Evolutionary conservation across 2,888 invertebrate genomes (phyloP), one percentile per base, ranked within the genome.

Genomic region (Drosophila paracracens): DNA sequence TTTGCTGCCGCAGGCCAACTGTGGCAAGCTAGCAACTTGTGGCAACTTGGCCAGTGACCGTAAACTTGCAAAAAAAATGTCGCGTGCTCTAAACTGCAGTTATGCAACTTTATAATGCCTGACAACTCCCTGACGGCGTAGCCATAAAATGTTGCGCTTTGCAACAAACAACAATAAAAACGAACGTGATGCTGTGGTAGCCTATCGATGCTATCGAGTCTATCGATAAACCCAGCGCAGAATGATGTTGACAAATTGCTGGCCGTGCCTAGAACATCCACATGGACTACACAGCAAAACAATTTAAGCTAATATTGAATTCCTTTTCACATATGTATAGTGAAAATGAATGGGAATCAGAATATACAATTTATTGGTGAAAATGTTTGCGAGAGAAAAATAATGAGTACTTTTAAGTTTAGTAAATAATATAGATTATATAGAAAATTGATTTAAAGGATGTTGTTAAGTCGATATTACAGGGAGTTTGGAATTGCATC

Each of bases 21-120:
- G 61, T 60, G 53, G 58, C 66, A 70, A 53, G 43, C 60, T 57
- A 36, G 72, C 61, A 66, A 58, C 53, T 73, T 63, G 61, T 31
- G 38, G 60, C 74, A 35, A 29, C 50, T 50, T 58, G 70, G 70
- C 70, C 84, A 74, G 58, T 70, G 84, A 86, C 88, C 86, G 87
- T 87, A 87, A 87, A 89, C 83, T 89, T 89, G 83, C 81, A 73
- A 89, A 81, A 21, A 86, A 89, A 88, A 87, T 89, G 86, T 87
- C 86, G 86, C 86, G 86, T 87, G 86, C 86, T 85, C 86, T 89
- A 85, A 89, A 87, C 85, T 88, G 89, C 86, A 87, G 86, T 87
- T 87, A 87, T 89, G 88, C 78, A 89, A 87, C 88, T 87, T 87
- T 89, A 87, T 80, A 81, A 83, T 88, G 89, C 86, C 86, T 87